phyloP scores from a whole-genome alignment of 2,113 vertebrate species.

The Percina caprodes region DNA sequence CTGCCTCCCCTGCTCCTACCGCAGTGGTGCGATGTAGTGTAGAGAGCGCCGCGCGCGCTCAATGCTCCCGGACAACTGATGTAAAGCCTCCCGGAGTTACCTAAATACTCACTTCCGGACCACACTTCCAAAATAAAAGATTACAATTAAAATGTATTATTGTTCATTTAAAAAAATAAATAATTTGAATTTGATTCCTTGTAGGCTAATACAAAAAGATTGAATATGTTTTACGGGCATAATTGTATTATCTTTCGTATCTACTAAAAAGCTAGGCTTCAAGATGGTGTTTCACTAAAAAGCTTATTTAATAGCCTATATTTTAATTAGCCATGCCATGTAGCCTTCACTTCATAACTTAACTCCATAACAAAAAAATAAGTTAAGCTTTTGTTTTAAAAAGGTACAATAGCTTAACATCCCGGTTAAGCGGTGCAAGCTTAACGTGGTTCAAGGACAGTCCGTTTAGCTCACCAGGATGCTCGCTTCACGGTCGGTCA shows the following conservation, averaged over 20 bases:
- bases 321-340: too few species aligned
- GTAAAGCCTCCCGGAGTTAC: slow-evolving; percentile 1
- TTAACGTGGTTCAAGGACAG: slow-evolving; percentile 11
- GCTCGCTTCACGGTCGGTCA: slow-evolving; percentile 44
- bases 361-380: too few species aligned
- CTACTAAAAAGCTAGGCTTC: too few species aligned
- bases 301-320: too few species aligned
- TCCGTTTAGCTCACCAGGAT: slow-evolving; percentile 7
- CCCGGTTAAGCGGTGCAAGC: background rate
- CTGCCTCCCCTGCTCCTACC: slow-evolving; percentile 70
- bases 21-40: slow-evolving; percentile 80
- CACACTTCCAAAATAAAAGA: slow-evolving; percentile 51
- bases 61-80: slow-evolving; percentile 50
- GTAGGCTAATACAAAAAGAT: background rate
- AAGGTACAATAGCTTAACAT: background rate
- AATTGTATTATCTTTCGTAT: too few species aligned
- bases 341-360: too few species aligned
- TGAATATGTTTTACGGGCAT: too few species aligned
- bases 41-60: slow-evolving; percentile 70
- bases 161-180: background rate
- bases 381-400: slow-evolving; percentile 19
- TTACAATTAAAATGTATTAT: rapidly evolving
- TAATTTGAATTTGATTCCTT: background rate
- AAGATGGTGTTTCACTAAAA: too few species aligned
- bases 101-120: slow-evolving; percentile 18